Base-by-base conservation (phyloP, 2,797 vertebrate species). In the Sarcophilus harrisii region DNA sequence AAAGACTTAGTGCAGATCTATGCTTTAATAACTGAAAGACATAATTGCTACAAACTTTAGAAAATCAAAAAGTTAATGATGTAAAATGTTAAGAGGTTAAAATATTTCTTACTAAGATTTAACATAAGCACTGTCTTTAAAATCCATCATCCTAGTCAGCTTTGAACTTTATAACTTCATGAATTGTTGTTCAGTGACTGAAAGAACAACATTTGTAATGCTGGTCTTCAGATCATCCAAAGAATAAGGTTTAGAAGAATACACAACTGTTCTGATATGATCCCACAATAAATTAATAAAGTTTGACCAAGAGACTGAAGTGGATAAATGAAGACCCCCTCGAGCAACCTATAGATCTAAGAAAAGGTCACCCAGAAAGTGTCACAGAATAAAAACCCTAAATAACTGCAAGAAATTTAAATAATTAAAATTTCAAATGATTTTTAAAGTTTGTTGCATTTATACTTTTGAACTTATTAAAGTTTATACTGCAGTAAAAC, bases 1-100 rank as follows among this genome's bases (percentile, higher is more conserved):
- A 81, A 49, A 11, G 10, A 45, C 73, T 49, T 49, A 45, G 21
- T 87, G 24, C 38, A 45, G 38, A 24, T 49, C 24, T 81, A 38
- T 81, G 66, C n/a, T 87, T 49, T 49, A 49, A 87, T 87, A 87
- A 81, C 38, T 13, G 38, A 81, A 38, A 87, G 24, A 3, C 24
- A 87, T 3, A 87, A 87, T 27, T 87, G 73, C 73, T 87, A 87
- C 9, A 4, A 87, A 87, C 21, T 12, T 73, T 81, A 81, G 24
- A 21, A 81, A 81, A 38, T 38, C 38, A n/a, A n/a, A 73, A 81
- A 81, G n/a, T 10, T 3, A 73, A 73, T 96, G 95, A 96, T 92
- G 96, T 96, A 97, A 96, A 87, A 81, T 38, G 45, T 38, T 81
- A 45, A 87, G 8, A 87, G 49, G 27, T 11, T 27, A 45, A 27